phyloP scores from a whole-genome alignment of 1,140 invertebrate genomes.

The Branchinecta lynchi region DNA sequence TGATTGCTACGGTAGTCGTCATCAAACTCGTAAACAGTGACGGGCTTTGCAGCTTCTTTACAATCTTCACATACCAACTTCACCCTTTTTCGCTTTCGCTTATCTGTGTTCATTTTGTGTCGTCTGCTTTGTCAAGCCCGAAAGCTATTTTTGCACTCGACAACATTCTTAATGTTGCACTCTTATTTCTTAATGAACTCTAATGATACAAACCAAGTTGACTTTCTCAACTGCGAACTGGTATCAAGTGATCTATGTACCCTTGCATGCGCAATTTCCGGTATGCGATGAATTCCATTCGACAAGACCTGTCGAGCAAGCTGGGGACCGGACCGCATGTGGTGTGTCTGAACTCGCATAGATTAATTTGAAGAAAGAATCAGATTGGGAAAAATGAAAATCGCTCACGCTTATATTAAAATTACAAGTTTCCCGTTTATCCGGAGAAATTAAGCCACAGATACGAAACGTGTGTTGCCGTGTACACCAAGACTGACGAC shows the following conservation, averaged over 20 bases:
- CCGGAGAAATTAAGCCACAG: background rate
- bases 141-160: no score
- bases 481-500: no score
- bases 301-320: slow-evolving; percentile 9
- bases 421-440: background rate
- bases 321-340: background rate
- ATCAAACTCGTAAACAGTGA: no score
- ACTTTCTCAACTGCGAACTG: background rate
- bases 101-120: no score
- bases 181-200: no score
- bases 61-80: no score
- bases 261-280: slow-evolving; percentile 8
- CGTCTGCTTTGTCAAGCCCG: no score
- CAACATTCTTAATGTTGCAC: background rate
- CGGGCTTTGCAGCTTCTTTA: no score
- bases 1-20: no score
- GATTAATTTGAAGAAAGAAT: slow-evolving; percentile 10
- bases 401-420: slow-evolving; percentile 5
- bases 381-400: slow-evolving; percentile 1
- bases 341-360: slow-evolving; percentile 1
- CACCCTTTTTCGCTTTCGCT: no score
- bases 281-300: slow-evolving; percentile 4
- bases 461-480: background rate
- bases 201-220: no score
- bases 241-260: slow-evolving; percentile 6